Percentiles rank a stretch among this genome's conserved stretches.
phyloP scores from a whole-genome alignment of 2,113 vertebrate species.

The Marcusenius ussheri region DNA sequence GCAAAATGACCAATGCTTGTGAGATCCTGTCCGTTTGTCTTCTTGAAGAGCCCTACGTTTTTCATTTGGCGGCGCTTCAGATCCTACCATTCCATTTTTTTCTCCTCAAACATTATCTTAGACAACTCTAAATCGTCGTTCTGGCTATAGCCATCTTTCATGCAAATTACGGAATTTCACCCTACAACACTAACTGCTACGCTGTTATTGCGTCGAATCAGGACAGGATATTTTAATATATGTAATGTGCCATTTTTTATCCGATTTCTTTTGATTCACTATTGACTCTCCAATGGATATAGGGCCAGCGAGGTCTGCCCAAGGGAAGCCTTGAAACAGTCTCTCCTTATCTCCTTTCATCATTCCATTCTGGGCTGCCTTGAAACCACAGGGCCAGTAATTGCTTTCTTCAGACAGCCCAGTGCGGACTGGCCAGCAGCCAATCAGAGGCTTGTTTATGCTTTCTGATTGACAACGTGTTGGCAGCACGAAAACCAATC shows the following conservation, averaged over 20 bases:
- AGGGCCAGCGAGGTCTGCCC: constrained; percentile 70
- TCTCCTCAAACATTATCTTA: constrained; percentile 12
- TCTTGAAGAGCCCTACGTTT: constrained; percentile 14
- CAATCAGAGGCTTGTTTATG: constrained; percentile 98
- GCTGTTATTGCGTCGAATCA: constrained; percentile 52
- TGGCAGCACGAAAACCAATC: constrained; percentile 83
- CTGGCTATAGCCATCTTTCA: constrained; percentile 5
- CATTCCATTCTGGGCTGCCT: constrained; percentile 77
- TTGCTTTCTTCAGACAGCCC: constrained; percentile 93
- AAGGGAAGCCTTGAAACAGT: constrained; percentile 82
- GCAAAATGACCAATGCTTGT: background rate
- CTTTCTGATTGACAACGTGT: constrained; percentile 79
- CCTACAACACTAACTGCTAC: constrained; percentile 23
- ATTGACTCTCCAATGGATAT: constrained; percentile 77
- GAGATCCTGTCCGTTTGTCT: background rate
- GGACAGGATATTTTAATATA: constrained; percentile 54
- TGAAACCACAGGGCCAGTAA: constrained; percentile 91
- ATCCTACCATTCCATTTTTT: constrained; percentile 6
- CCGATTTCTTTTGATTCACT: constrained; percentile 80
- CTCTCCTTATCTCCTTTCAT: constrained; percentile 83
- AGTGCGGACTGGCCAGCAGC: constrained; percentile 88
- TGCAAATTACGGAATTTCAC: constrained; percentile 5
- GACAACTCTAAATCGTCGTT: constrained; percentile 10
- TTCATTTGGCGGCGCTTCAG: constrained; percentile 2
- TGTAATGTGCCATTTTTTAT: constrained; percentile 64